Evolutionary conservation across 2,113 vertebrate genomes (phyloP).

Genomic region (Reinhardtius hippoglossoides): DNA sequence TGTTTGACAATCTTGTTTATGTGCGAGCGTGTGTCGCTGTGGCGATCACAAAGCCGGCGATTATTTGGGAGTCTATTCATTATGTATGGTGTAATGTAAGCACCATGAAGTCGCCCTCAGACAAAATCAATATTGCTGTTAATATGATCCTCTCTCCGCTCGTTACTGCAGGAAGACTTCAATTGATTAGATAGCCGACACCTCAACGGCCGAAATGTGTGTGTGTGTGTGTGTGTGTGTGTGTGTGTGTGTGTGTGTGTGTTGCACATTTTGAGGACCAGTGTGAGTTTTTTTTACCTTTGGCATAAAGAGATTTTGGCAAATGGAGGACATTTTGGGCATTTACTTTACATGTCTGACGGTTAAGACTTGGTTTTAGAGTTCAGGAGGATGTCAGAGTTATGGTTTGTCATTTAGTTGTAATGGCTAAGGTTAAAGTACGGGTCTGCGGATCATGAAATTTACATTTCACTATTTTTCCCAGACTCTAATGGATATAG

Average conservation of each 20-base stretch:
- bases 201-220: slow-evolving; percentile 41
- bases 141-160: slow-evolving; percentile 73
- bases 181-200: slow-evolving; percentile 74
- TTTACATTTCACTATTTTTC: not conserved
- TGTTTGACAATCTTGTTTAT: slow-evolving; percentile 64
- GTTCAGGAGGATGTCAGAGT: not conserved
- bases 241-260: not conserved
- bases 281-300: not conserved
- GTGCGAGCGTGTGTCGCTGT: slow-evolving; percentile 23
- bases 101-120: slow-evolving; percentile 59
- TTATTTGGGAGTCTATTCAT: slow-evolving; percentile 66
- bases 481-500: not conserved
- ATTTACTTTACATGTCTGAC: not conserved
- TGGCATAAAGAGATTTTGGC: not conserved
- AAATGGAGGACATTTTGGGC: not conserved
- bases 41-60: slow-evolving; percentile 49
- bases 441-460: not conserved
- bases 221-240: not conserved
- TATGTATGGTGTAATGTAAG: slow-evolving; percentile 69
- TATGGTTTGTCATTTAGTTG: not conserved
- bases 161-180: slow-evolving; percentile 68
- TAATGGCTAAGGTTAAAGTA: not conserved
- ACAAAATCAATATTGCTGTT: slow-evolving; percentile 74
- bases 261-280: not conserved
- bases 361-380: not conserved